Evolutionary conservation across 2,888 invertebrate genomes (phyloP).

Genomic region (Mamestra brassicae): DNA sequence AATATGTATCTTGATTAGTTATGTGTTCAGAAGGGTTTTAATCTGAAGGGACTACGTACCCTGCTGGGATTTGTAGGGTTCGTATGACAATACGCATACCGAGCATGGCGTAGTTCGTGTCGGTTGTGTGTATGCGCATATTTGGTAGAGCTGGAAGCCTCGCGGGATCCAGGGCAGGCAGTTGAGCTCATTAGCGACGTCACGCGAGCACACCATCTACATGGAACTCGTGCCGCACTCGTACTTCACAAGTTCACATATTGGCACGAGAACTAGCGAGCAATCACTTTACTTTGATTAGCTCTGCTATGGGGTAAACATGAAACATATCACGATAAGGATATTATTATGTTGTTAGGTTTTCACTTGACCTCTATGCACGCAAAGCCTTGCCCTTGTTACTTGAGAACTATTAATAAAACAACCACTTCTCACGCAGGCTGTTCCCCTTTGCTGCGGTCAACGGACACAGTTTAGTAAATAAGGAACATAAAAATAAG

Average conservation of each 20-base stretch:
- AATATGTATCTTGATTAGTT: background rate
- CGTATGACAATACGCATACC: background rate
- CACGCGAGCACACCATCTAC: constrained; percentile 45
- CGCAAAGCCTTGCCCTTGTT: constrained; percentile 42
- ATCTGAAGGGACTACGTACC: background rate
- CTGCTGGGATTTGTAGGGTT: background rate
- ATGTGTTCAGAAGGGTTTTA: background rate
- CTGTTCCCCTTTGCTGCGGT: constrained; percentile 12
- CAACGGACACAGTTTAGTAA: constrained; percentile 10
- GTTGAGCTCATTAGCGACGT: constrained; percentile 61
- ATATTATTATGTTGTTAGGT: constrained; percentile 11
- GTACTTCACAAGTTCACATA: constrained; percentile 6
- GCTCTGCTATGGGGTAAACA: constrained; percentile 25
- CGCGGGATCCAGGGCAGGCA: constrained; percentile 53
- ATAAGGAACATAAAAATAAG: constrained; percentile 4
- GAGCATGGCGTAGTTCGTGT: constrained; percentile 1
- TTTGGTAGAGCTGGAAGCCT: constrained; percentile 55
- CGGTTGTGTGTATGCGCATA: background rate
- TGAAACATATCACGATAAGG: constrained; percentile 29
- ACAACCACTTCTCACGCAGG: constrained; percentile 41
- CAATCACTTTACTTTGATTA: constrained; percentile 25
- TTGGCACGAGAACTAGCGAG: background rate
- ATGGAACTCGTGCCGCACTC: background rate
- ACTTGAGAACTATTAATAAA: constrained; percentile 28
- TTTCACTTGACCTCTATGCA: constrained; percentile 36